phyloP scores from a whole-genome alignment of 2,797 vertebrate genomes.

The Huso huso region DNA sequence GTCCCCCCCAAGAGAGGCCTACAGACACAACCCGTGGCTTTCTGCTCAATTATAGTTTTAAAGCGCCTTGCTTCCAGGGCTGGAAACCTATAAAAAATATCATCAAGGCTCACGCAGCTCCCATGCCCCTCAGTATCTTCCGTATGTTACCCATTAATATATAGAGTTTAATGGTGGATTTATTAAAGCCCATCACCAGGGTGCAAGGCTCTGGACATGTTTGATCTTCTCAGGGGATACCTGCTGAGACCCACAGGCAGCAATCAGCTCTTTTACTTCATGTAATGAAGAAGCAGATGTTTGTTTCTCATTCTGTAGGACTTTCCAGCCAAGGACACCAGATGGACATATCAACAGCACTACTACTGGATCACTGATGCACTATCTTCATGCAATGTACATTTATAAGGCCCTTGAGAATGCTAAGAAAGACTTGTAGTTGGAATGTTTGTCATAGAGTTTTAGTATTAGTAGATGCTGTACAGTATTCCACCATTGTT shows the following conservation, averaged over 20 bases:
- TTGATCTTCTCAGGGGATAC: conserved; percentile 27
- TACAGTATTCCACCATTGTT: no score
- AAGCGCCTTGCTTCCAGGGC: not conserved
- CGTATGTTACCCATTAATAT: conserved; percentile 36
- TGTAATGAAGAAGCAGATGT: conserved; percentile 1
- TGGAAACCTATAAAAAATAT: conserved; percentile 8
- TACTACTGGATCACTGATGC: no score
- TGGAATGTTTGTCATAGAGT: no score
- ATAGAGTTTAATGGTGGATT: conserved; percentile 24
- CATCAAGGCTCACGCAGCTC: not conserved
- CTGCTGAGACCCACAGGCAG: conserved; percentile 22
- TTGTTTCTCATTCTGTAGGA: no score
- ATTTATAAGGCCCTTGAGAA: no score
- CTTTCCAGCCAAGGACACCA: no score
- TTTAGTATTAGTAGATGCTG: no score
- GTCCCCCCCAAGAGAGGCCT: conserved; percentile 2
- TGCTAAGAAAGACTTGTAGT: no score
- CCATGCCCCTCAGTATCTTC: conserved; percentile 19
- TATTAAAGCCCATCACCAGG: conserved; percentile 29
- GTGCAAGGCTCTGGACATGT: conserved; percentile 17
- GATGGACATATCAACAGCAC: no score
- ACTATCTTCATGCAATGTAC: no score
- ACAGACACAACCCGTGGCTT: conserved; percentile 17
- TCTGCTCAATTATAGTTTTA: conserved; percentile 3
- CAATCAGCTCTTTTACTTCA: conserved; percentile 22